Percentiles rank a stretch among this genome's conserved stretches.
Conservation (phyloP, 2,113 vertebrate genomes). For the Cryptotis parvus region DNA sequence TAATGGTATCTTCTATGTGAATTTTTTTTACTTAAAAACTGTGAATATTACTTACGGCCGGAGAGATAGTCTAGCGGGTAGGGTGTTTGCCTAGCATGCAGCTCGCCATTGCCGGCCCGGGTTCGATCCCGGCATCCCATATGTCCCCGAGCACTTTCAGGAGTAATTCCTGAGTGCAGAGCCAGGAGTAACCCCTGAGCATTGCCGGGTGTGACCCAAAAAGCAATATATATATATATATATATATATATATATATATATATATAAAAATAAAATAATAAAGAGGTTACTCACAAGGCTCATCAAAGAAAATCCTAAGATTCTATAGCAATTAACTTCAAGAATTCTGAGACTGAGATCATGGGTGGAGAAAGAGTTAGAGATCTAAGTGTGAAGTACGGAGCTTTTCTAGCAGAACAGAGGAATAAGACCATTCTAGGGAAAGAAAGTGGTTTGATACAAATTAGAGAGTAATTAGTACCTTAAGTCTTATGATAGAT, state of each 20-base stretch:
- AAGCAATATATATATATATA: too few species aligned
- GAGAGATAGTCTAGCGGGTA: too few species aligned
- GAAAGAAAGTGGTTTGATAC: neutral
- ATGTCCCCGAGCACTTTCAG: too few species aligned
- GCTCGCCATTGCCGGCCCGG: too few species aligned
- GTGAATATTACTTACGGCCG: too few species aligned
- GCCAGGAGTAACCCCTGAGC: too few species aligned
- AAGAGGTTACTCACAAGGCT: constrained; percentile 29
- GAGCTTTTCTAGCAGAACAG: constrained; percentile 11
- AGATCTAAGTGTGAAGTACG: constrained; percentile 46
- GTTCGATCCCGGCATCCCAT: too few species aligned
- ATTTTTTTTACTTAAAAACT: constrained; percentile 42
- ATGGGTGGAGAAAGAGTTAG: neutral
- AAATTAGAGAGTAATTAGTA: neutral
- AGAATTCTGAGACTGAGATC: neutral
- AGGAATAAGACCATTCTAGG: neutral
- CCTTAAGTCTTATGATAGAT: neutral
- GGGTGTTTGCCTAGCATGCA: too few species aligned
- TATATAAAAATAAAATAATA: too few species aligned
- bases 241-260: too few species aligned
- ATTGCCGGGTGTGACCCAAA: too few species aligned
- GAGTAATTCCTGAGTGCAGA: too few species aligned
- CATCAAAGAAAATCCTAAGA: constrained; percentile 10
- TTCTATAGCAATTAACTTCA: constrained; percentile 5
- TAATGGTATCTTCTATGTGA: neutral